phyloP scores from a whole-genome alignment of 1,140 invertebrate species.

The Dendrolimus kikuchii region DNA sequence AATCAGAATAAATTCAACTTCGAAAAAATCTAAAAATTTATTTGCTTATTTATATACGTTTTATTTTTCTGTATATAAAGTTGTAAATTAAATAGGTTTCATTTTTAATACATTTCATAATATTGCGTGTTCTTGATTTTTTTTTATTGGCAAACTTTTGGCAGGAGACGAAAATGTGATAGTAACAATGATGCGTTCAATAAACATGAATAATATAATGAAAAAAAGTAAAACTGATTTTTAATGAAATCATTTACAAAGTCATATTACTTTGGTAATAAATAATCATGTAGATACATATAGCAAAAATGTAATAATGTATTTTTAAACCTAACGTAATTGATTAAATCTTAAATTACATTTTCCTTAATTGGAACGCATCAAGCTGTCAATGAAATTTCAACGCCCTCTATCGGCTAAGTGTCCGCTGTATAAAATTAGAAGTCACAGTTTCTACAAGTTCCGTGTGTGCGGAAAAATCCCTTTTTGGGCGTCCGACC shows the following conservation, averaged over 20 bases:
- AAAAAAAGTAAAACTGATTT: no score
- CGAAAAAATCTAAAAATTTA: no score
- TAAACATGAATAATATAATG: no score
- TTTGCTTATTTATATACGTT: no score
- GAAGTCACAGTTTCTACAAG: conserved; percentile 69
- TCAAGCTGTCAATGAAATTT: conserved; percentile 23
- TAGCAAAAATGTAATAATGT: no score
- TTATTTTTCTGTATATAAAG: not conserved
- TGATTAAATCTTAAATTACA: conserved; percentile 1
- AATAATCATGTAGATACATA: no score
- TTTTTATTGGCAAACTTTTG: conserved; percentile 19
- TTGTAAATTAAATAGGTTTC: conserved; percentile 8
- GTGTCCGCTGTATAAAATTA: conserved; percentile 61
- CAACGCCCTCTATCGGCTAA: conserved; percentile 56
- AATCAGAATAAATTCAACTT: no score
- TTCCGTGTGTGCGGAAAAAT: conserved; percentile 71
- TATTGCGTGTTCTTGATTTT: conserved; percentile 4
- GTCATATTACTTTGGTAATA: no score
- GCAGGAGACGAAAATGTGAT: conserved; percentile 40
- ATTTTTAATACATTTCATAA: conserved; percentile 3
- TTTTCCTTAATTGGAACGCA: conserved; percentile 30
- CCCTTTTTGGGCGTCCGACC: conserved; percentile 73
- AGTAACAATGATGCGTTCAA: conserved; percentile 33
- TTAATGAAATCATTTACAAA: no score
- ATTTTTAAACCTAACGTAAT: no score